A percentile compares a stretch with the other conserved stretches of the same genome.
These are phyloP conservation scores for Geotria australis DNA, from an alignment of 2,797 vertebrate species.

Conservation along the genomic window DNA sequence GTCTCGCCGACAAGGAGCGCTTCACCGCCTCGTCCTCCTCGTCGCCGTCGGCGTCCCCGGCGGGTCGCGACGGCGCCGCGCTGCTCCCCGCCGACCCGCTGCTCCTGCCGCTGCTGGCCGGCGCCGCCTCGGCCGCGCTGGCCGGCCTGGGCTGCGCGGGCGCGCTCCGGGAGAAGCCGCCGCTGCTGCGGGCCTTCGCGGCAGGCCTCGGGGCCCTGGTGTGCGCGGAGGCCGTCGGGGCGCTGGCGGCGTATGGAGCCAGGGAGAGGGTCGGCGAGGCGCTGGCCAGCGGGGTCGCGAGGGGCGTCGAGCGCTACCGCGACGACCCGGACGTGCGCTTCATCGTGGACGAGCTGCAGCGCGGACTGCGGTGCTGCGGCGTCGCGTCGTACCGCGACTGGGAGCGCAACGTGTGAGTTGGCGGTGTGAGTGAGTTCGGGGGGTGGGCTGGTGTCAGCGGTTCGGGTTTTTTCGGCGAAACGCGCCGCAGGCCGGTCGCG, in stretches of 20 bases:
- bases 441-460: accelerated
- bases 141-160: slow-evolving; percentile 44
- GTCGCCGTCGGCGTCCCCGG: too few relatives aligned
- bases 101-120: slow-evolving; percentile 21
- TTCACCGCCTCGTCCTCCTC: slow-evolving; percentile 3
- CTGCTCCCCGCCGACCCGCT: slow-evolving; percentile 33
- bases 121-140: slow-evolving; percentile 15
- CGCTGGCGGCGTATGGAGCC: slow-evolving; percentile 17
- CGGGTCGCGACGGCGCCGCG: slow-evolving; percentile 10
- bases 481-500: too few relatives aligned
- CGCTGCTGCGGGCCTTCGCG: slow-evolving; percentile 28
- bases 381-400: slow-evolving; percentile 42
- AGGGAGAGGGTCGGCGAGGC: slow-evolving; percentile 14
- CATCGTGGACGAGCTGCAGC: slow-evolving; percentile 49
- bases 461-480: background rate
- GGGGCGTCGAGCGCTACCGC: slow-evolving; percentile 32
- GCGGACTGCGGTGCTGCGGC: slow-evolving; percentile 44
- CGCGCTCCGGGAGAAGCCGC: slow-evolving; percentile 23
- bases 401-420: slow-evolving; percentile 49
- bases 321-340: slow-evolving; percentile 47
- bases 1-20: slow-evolving; percentile 34
- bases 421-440: too few relatives aligned
- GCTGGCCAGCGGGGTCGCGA: slow-evolving; percentile 16
- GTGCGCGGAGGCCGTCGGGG: slow-evolving; percentile 9
- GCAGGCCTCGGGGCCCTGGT: slow-evolving; percentile 12